These are phyloP conservation scores for Microchirus variegatus DNA, from an alignment of 2,797 vertebrate species.

Conservation along the genomic window DNA sequence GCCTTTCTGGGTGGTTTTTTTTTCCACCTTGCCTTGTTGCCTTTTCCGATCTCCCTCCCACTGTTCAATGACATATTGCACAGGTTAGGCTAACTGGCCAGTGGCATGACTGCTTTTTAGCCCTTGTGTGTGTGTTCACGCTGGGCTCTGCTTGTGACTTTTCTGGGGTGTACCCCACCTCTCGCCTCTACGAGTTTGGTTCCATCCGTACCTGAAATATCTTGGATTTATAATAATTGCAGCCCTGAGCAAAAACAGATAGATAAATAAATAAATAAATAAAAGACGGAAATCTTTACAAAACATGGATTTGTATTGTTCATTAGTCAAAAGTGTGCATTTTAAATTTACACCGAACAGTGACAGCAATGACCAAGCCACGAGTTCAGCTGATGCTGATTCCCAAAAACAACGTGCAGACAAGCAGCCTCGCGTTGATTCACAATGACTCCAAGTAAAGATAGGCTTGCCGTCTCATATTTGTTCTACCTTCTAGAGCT, in stretches of 20 bases:
- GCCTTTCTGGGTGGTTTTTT: background rate
- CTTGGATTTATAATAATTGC: too few relatives aligned
- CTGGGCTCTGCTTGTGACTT: too few relatives aligned
- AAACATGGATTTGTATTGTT: slow-evolving; percentile 40
- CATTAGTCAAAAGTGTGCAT: slow-evolving; percentile 24
- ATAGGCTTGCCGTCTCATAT: slow-evolving; percentile 31
- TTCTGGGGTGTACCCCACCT: too few relatives aligned
- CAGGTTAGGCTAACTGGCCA: too few relatives aligned
- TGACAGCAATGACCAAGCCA: background rate
- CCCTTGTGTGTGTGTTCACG: too few relatives aligned
- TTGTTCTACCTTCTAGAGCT: slow-evolving; percentile 53
- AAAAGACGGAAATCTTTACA: slow-evolving; percentile 21
- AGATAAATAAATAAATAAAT: too few relatives aligned
- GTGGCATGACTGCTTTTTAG: too few relatives aligned
- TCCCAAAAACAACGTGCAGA: slow-evolving; percentile 55
- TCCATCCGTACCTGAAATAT: too few relatives aligned
- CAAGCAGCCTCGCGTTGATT: slow-evolving; percentile 62
- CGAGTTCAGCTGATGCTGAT: slow-evolving; percentile 35
- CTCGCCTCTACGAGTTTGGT: too few relatives aligned
- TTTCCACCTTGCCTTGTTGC: too few relatives aligned
- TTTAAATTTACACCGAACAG: slow-evolving; percentile 18
- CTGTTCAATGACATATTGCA: too few relatives aligned
- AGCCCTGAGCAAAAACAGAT: slow-evolving; percentile 18
- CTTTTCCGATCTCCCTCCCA: too few relatives aligned
- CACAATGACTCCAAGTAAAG: slow-evolving; percentile 52